These are phyloP conservation scores for Heliocidaris erythrogramma DNA, from an alignment of 35 echinoderm and acorn worm species.

Conservation along the genomic window DNA sequence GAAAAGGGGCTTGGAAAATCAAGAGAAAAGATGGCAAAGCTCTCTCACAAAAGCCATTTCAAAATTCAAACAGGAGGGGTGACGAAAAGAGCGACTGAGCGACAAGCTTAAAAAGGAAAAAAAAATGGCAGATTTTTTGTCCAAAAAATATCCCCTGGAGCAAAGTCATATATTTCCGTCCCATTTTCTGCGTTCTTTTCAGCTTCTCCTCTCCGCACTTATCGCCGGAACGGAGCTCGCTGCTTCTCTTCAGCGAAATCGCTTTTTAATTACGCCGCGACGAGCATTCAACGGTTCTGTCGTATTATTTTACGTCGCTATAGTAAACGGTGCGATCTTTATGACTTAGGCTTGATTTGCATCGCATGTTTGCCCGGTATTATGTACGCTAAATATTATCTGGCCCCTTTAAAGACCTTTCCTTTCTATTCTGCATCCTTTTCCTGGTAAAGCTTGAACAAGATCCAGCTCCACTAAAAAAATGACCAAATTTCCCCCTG, in stretches of 20 bases:
- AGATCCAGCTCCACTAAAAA: neutral
- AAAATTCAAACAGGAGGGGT: constrained; percentile 14
- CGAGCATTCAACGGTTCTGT: neutral
- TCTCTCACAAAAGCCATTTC: neutral
- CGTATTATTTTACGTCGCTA: neutral
- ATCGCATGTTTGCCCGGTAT: neutral
- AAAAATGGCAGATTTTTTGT: constrained; percentile 7
- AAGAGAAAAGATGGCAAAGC: neutral
- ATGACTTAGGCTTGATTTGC: neutral
- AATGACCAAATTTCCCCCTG: neutral
- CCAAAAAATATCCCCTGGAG: constrained; percentile 1
- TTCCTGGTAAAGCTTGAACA: neutral
- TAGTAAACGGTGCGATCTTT: neutral
- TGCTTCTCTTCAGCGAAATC: neutral
- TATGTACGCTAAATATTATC: neutral
- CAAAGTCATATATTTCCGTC: constrained; percentile 1
- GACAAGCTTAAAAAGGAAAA: neutral
- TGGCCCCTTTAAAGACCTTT: neutral
- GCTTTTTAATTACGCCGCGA: constrained; percentile 16
- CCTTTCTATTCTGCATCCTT: neutral
- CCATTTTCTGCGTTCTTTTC: neutral
- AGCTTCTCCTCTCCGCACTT: neutral
- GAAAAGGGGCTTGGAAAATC: neutral
- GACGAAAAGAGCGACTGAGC: neutral
- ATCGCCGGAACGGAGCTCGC: neutral